Conservation (phyloP, 2,113 vertebrate species). For the Campylorhamphus procurvoides region DNA sequence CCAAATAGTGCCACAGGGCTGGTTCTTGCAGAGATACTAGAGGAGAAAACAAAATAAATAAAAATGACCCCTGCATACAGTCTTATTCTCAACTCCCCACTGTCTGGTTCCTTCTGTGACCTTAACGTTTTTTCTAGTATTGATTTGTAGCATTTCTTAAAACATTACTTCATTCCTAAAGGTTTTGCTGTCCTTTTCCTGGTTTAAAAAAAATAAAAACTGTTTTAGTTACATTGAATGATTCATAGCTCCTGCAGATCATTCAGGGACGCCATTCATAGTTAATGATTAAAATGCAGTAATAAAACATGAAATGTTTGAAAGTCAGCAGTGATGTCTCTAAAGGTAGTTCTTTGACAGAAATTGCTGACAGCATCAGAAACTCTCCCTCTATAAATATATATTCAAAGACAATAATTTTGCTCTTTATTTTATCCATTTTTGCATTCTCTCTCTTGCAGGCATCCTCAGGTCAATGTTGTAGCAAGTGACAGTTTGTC, state of each 20-base stretch:
- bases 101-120: neutral
- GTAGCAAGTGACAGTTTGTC: neutral
- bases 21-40: neutral
- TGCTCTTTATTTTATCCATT: neutral
- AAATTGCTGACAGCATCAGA: conserved; percentile 9
- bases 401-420: neutral
- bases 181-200: neutral
- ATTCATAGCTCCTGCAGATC: conserved; percentile 30
- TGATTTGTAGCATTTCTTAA: neutral
- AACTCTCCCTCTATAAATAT: conserved; percentile 13
- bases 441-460: neutral
- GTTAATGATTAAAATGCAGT: conserved; percentile 34
- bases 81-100: neutral
- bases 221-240: conserved; percentile 24
- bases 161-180: neutral
- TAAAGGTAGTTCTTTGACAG: neutral
- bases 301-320: conserved; percentile 28
- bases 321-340: neutral
- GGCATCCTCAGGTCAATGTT: neutral
- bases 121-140: neutral
- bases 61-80: neutral
- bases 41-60: neutral
- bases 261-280: conserved; percentile 1
- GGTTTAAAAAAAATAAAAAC: neutral
- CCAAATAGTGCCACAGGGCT: neutral